Evolutionary conservation across 92 coral and sea anemone species (phyloP), one percentile per base, ranked within the genome.

Genomic region (Bergia puertoricense): DNA sequence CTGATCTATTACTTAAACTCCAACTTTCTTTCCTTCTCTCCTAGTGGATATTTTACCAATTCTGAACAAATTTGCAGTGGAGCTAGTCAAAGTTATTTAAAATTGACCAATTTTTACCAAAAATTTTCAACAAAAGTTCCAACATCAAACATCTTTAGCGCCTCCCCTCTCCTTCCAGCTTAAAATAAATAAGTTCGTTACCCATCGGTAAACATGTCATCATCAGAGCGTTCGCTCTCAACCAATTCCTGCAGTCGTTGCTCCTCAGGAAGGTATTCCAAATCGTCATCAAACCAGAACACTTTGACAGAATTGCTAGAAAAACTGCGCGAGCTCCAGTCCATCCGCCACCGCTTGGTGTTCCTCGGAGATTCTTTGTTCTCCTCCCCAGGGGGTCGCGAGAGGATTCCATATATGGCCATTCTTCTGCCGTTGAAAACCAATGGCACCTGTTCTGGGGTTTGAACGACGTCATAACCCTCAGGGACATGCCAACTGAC

Each of bases 401-500:
- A 91, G 59, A 97, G 88, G 10, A 94, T 90, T 40, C 96, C 99
- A 81, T 94, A 95, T 15, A 97, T 86, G 74, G 94, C 95, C 85
- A 95, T 76, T 23, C 98, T 90, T 83, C 95, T 88, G 41, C 92
- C 94, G 79, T 91, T 87, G 81, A 90, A 88, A 7, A 93, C 92
- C 45, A 94, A 85, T 1, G 96, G 99, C 39, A 93, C 85, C 38
- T 90, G 90, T 23, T 85, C 92, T 8, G 98, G 95, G 2, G 98
- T 89, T 80, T 91, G 98, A 16, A 91, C 87, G 82, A 97, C 92
- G 92, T 97, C 94, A 81, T 93, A 95, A 0, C 95, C 95, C 56
- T 92, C 96, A 0, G 99, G 99, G 42, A 97, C 97, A 85, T 95
- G 96, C 99, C 99, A 97, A 81, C 94, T 94, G 90, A 97, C 98